A percentile compares a stretch with the other conserved stretches of the same genome.
Conservation (phyloP, 2,113 vertebrate genomes). For the Solea solea region DNA sequence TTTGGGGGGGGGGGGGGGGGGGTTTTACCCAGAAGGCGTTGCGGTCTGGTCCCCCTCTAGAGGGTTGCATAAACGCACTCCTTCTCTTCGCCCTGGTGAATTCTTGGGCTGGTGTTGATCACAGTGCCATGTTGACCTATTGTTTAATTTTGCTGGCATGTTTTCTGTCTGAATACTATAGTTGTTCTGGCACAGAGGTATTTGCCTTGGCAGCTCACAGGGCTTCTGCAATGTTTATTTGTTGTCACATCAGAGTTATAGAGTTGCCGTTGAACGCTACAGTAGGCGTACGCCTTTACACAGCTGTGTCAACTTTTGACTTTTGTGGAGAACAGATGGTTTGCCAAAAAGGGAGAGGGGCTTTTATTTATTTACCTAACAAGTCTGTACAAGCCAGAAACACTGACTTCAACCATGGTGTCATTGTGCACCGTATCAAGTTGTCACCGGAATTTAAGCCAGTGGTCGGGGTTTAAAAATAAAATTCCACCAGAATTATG, state of each 20-base stretch:
- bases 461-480: slow-evolving; percentile 1
- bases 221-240: slow-evolving; percentile 77
- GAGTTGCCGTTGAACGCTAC: slow-evolving; percentile 62
- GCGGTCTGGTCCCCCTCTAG: slow-evolving; percentile 69
- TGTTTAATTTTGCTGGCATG: slow-evolving; percentile 75
- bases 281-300: slow-evolving; percentile 60
- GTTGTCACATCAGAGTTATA: slow-evolving; percentile 79
- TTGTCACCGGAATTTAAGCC: slow-evolving; percentile 1
- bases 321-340: slow-evolving; percentile 43
- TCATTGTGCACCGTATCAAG: slow-evolving; percentile 2
- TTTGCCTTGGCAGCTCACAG: slow-evolving; percentile 75
- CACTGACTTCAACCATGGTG: slow-evolving; percentile 12
- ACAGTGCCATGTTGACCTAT: slow-evolving; percentile 70
- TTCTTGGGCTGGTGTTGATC: slow-evolving; percentile 66
- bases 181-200: slow-evolving; percentile 65
- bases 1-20: too few relatives aligned
- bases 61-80: slow-evolving; percentile 63
- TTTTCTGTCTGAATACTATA: slow-evolving; percentile 64
- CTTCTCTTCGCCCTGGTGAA: slow-evolving; percentile 38
- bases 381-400: slow-evolving; percentile 22
- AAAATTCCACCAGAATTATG: not conserved
- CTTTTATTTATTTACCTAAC: slow-evolving; percentile 42
- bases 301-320: slow-evolving; percentile 78
- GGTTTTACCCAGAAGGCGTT: slow-evolving; percentile 60
- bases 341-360: slow-evolving; percentile 46